Percentiles rank a stretch among this genome's conserved stretches.
phyloP scores from a whole-genome alignment of 2,888 invertebrate genomes.

The Epirrhoe alternata region DNA sequence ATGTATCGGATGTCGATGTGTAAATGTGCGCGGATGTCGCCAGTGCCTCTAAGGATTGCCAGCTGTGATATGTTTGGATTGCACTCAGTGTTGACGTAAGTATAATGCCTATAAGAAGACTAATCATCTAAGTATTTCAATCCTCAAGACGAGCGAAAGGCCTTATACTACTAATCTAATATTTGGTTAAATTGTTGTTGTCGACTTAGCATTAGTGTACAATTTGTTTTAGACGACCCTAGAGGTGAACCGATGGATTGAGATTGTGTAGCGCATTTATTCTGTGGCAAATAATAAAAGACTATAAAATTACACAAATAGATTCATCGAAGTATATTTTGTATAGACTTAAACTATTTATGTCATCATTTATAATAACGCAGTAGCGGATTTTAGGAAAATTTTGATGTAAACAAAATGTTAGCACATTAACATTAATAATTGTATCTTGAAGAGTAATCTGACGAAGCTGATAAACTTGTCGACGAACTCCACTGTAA shows the following conservation, averaged over 20 bases:
- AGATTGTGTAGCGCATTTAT: slow-evolving; percentile 29
- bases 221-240: slow-evolving; percentile 6
- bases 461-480: slow-evolving; percentile 11
- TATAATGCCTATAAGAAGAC: slow-evolving; percentile 24
- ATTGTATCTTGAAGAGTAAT: slow-evolving; percentile 20
- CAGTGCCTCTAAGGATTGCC: slow-evolving; percentile 34
- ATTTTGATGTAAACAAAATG: slow-evolving; percentile 23
- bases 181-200: slow-evolving; percentile 12
- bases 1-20: slow-evolving; percentile 26
- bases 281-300: slow-evolving; percentile 29
- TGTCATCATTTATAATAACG: slow-evolving; percentile 24
- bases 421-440: slow-evolving; percentile 10
- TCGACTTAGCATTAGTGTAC: slow-evolving; percentile 18
- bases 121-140: slow-evolving; percentile 23
- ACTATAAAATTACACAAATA: slow-evolving; percentile 27
- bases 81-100: slow-evolving; percentile 30
- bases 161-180: slow-evolving; percentile 33
- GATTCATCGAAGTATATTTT: slow-evolving; percentile 33
- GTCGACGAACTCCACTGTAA: slow-evolving; percentile 27
- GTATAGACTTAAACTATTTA: slow-evolving; percentile 32
- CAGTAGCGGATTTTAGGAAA: slow-evolving; percentile 25
- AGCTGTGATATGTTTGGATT: slow-evolving; percentile 37
- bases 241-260: slow-evolving; percentile 3
- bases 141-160: slow-evolving; percentile 11
- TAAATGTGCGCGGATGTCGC: slow-evolving; percentile 25